A percentile compares a stretch with the other conserved stretches of the same genome.
Evolutionary conservation across 2,888 invertebrate genomes (phyloP).

Genomic region (Rhagonycha lutea): DNA sequence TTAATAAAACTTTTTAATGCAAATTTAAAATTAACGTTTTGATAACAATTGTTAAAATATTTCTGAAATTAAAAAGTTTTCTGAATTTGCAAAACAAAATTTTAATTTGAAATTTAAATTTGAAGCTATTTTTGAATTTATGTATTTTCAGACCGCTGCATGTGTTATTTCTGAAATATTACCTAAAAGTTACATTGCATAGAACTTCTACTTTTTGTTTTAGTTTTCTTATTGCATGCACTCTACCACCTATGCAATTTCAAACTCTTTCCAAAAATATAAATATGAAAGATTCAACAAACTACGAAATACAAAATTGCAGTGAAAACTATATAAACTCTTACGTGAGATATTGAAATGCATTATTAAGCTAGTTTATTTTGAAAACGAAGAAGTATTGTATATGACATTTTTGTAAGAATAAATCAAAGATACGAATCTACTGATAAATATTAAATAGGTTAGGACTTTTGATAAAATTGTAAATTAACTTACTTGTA

Average conservation of each 20-base stretch:
- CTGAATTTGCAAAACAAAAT: not conserved
- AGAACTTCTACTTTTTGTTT: not conserved
- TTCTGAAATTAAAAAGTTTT: not conserved
- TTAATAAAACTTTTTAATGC: not conserved
- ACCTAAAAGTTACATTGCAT: not conserved
- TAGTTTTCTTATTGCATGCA: not conserved
- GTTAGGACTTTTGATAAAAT: not conserved
- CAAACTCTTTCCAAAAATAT: not conserved
- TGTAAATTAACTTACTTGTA: slow-evolving; percentile 20
- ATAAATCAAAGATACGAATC: not conserved
- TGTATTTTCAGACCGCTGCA: not conserved
- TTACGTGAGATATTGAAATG: not conserved
- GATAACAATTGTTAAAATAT: not conserved
- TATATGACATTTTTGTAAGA: not conserved
- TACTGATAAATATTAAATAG: not conserved
- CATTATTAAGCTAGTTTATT: not conserved
- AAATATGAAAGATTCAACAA: not conserved
- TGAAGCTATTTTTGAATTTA: not conserved
- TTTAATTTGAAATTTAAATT: not conserved
- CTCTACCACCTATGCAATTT: not conserved
- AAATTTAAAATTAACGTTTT: not conserved
- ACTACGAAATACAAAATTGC: not conserved
- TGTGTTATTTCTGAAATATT: not conserved
- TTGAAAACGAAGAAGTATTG: not conserved
- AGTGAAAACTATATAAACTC: not conserved